Base-by-base conservation (phyloP, 2,113 vertebrate genomes). In the Empidonax alnorum region DNA sequence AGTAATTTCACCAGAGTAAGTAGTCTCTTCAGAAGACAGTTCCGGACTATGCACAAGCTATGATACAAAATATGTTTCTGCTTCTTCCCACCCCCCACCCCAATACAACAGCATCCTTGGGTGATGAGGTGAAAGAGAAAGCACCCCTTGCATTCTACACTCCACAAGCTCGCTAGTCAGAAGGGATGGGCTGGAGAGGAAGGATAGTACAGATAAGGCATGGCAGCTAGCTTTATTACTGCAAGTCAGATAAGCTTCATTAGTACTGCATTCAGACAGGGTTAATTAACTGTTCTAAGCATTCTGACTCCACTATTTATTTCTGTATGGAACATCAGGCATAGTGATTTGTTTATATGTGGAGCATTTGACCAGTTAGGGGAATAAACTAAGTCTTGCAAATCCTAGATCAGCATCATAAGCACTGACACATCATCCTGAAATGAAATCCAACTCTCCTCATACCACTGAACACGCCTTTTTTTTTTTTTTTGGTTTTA, bases 141-240 rank as follows among this genome's bases (percentile, higher is more conserved):
- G 2, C 6, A 59, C 28, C 9, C 11, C 12, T 21, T 6, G 6
- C 1, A 4, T 18, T 61, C 30, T 0, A 3, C 13, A 59, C 30
- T 77, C 35, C 21, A 12, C 7, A 39, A 46, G 16, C 33, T 62
- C 78, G 7, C 9, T 56, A 52, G 63, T 81, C 27, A 44, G 35
- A 65, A 84, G 22, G 6, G 2, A 10, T 81, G 17, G 22, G 27
- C 28, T 47, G 16, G 7, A 66, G 52, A 13, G 37, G 27, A 78
- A 95, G 17, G 9, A 41, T 59, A 77, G 33, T 94, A 68, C 9
- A 69, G 55, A 78, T 42, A 69, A 61, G n/a, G 59, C 31, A 55
- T 23, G 28, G 46, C 41, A 84, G 30, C 39, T 84, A 87, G 30
- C 24, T 81, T 80, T 87, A 89, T 73, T 84, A 27, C 49, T 61